phyloP scores from a whole-genome alignment of 92 coral and sea anemone genomes.

The Heteractis magnifica region DNA sequence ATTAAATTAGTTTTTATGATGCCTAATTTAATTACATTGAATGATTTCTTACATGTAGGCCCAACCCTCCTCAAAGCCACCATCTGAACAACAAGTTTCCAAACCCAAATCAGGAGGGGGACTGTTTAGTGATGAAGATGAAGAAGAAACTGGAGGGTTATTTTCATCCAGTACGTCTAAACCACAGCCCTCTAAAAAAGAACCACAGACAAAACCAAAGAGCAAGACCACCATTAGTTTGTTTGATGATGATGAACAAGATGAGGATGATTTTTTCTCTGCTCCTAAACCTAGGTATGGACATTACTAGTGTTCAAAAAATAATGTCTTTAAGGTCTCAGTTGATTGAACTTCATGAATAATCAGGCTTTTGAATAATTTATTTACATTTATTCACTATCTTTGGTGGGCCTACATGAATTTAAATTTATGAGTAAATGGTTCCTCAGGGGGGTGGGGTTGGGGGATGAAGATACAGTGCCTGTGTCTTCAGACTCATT shows the following conservation, averaged over 20 bases:
- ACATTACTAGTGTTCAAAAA: neutral
- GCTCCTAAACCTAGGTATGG: conserved; percentile 36
- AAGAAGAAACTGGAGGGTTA: conserved; percentile 68
- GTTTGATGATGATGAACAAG: conserved; percentile 98
- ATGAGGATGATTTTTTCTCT: conserved; percentile 79
- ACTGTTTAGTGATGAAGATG: conserved; percentile 81
- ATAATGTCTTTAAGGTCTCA: no score
- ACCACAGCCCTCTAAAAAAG: conserved; percentile 51
- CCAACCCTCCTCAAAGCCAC: conserved; percentile 22
- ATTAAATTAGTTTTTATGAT: neutral
- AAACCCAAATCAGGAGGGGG: conserved; percentile 73
- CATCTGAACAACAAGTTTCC: conserved; percentile 56
- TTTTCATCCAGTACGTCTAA: conserved; percentile 59
- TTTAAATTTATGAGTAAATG: no score
- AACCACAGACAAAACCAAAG: conserved; percentile 51
- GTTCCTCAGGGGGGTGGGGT: no score
- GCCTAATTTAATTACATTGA: neutral
- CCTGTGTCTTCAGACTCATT: no score
- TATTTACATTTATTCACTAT: neutral
- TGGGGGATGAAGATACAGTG: no score
- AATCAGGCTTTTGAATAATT: no score
- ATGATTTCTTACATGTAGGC: neutral
- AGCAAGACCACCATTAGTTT: conserved; percentile 88
- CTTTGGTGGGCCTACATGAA: no score
- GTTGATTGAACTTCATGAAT: no score